Percentiles rank a stretch among this genome's conserved stretches.
Evolutionary conservation across 1,140 invertebrate genomes (phyloP).

Genomic region (Bombus sibiricus): DNA sequence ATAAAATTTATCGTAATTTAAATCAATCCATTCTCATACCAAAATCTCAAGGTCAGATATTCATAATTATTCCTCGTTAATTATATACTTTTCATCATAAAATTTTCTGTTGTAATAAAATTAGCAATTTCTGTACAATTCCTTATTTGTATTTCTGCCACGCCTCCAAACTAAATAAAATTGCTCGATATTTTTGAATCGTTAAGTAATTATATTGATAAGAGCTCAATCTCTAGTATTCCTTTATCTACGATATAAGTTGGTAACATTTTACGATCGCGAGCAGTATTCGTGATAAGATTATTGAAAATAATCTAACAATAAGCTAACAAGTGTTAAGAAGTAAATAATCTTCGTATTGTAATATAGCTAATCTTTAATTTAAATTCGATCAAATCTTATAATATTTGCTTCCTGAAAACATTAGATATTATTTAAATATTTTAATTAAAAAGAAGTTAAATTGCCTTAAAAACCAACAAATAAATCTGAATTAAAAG

Average conservation of each 20-base stretch:
- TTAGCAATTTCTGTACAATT: background rate
- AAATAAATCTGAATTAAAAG: background rate
- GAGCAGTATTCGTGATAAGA: background rate
- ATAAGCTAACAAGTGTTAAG: background rate
- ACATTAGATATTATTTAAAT: background rate
- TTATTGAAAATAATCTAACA: background rate
- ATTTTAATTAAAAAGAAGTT: background rate
- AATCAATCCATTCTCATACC: background rate
- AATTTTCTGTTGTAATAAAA: background rate
- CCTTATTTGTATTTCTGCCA: background rate
- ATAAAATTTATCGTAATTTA: background rate
- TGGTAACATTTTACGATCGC: background rate
- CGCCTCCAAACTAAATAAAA: background rate
- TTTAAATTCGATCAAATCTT: background rate
- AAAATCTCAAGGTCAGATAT: background rate
- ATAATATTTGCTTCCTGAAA: background rate
- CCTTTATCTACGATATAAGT: background rate
- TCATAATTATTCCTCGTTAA: background rate
- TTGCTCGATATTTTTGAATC: background rate
- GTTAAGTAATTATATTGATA: background rate
- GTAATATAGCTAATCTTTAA: background rate
- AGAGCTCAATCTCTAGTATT: background rate
- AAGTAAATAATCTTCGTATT: background rate
- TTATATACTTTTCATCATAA: background rate
- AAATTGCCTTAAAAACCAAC: background rate